Conservation (phyloP, 1,140 invertebrate genomes). For the Papilio polyxenes region DNA sequence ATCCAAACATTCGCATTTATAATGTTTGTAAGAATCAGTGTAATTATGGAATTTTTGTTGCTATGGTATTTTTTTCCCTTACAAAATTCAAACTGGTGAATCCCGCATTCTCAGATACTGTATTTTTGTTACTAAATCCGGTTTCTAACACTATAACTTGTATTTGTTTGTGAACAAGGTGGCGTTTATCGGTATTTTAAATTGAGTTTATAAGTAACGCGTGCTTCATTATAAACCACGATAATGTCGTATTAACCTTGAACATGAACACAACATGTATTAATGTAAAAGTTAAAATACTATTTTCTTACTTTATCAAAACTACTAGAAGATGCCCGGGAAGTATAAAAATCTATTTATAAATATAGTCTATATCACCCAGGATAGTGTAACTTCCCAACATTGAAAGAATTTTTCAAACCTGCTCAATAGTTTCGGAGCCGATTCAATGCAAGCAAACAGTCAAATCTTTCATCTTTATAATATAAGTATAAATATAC, state of each 20-base stretch:
- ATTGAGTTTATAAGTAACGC: conserved; percentile 9
- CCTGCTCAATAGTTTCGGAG: too few relatives aligned
- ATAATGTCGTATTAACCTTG: neutral
- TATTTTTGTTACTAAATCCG: neutral
- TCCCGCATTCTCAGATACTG: neutral
- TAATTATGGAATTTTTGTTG: neutral
- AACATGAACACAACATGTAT: neutral
- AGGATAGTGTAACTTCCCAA: too few relatives aligned
- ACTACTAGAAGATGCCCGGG: neutral
- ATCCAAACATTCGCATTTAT: too few relatives aligned
- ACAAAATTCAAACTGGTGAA: neutral
- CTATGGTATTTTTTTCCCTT: neutral
- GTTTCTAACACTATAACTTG: neutral
- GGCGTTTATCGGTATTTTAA: conserved; percentile 5
- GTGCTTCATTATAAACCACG: neutral
- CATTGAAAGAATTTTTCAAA: too few relatives aligned
- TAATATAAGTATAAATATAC: too few relatives aligned
- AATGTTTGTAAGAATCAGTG: too few relatives aligned
- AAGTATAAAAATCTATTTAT: too few relatives aligned
- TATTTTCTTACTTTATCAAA: neutral
- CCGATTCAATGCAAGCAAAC: too few relatives aligned
- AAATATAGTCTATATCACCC: too few relatives aligned
- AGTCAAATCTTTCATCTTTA: too few relatives aligned
- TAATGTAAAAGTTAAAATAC: neutral
- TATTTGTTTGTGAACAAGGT: neutral